Percentiles rank a stretch among this genome's conserved stretches.
These are phyloP conservation scores for Cheilosia pagana DNA, from an alignment of 2,888 invertebrate species.

Conservation along the genomic window DNA sequence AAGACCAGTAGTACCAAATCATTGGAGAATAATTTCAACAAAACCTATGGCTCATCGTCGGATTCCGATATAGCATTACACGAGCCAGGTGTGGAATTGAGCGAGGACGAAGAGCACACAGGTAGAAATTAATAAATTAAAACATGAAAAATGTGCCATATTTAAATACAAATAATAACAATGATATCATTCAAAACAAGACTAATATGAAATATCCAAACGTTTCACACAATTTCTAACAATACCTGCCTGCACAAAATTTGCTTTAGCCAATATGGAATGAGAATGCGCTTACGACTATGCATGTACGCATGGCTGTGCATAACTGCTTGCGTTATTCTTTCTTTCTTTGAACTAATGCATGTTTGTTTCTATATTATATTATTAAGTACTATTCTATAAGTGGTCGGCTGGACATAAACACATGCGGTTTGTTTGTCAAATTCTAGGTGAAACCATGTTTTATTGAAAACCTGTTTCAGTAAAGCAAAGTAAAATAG, in stretches of 20 bases:
- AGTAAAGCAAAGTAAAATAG: too few species aligned
- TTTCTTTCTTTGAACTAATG: too few species aligned
- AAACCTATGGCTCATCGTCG: slow-evolving; percentile 86
- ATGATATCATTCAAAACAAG: neutral
- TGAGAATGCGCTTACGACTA: too few species aligned
- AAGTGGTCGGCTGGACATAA: too few species aligned
- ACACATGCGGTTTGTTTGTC: too few species aligned
- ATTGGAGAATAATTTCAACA: slow-evolving; percentile 76
- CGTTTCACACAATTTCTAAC: neutral
- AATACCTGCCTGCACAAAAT: neutral
- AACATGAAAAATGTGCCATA: neutral
- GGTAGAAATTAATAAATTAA: slow-evolving; percentile 82
- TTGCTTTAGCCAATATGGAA: neutral
- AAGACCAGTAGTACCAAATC: slow-evolving; percentile 69
- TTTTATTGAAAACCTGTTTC: too few species aligned
- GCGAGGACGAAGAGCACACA: slow-evolving; percentile 85
- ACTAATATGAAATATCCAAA: neutral
- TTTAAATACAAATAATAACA: neutral
- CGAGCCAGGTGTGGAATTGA: slow-evolving; percentile 86
- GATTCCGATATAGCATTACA: slow-evolving; percentile 87
- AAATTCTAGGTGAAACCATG: too few species aligned
- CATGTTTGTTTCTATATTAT: too few species aligned
- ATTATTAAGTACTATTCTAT: too few species aligned
- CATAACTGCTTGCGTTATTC: too few species aligned
- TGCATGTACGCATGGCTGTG: too few species aligned